phyloP scores from a whole-genome alignment of 2,888 invertebrate species.

The Halocaridina rubra region DNA sequence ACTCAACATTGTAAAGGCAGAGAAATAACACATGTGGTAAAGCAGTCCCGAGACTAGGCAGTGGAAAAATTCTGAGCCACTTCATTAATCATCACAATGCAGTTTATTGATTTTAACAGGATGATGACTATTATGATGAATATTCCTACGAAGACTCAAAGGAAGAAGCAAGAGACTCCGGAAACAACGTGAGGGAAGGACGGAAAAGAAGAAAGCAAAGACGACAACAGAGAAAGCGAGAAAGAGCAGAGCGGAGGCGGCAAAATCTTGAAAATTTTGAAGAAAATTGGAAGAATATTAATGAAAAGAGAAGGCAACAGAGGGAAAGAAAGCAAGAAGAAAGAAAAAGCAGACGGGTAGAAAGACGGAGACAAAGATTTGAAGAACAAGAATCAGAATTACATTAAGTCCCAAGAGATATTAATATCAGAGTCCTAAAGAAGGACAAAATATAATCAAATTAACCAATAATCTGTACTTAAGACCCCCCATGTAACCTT shows the following conservation, averaged over 20 bases:
- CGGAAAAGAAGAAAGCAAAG: not conserved
- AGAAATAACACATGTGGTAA: not conserved
- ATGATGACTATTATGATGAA: too few species aligned
- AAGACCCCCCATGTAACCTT: too few species aligned
- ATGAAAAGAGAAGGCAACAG: not conserved
- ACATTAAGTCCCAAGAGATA: not conserved
- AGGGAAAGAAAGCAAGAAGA: not conserved
- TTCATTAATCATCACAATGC: too few species aligned
- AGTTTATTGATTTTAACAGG: too few species aligned
- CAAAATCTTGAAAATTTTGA: too few species aligned
- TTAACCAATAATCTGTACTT: too few species aligned
- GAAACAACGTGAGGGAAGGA: not conserved
- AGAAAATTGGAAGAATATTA: too few species aligned
- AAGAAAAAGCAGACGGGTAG: not conserved
- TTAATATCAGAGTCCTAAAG: too few species aligned
- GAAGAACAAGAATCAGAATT: not conserved
- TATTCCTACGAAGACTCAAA: too few species aligned
- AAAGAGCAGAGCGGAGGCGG: not conserved
- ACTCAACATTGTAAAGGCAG: not conserved
- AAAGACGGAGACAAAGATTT: not conserved
- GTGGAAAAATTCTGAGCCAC: not conserved
- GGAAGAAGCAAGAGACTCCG: not conserved
- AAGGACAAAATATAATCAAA: too few species aligned
- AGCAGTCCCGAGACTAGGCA: not conserved
- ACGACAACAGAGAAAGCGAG: not conserved